These are phyloP conservation scores for Apis florea DNA, from an alignment of 1,140 invertebrate species.

Conservation along the genomic window DNA sequence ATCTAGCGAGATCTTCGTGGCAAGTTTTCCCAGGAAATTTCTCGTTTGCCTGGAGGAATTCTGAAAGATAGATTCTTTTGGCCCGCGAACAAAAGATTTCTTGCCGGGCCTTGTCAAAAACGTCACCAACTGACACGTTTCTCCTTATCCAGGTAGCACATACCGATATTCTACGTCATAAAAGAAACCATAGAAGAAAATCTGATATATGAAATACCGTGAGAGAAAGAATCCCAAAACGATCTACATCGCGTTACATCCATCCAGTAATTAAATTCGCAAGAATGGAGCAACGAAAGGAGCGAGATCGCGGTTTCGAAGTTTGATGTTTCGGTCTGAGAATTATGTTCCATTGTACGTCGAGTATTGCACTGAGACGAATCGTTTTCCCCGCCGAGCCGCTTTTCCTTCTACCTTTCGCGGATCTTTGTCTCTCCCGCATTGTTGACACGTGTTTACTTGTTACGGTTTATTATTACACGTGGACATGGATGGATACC, in stretches of 20 bases:
- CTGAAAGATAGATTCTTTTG: not conserved
- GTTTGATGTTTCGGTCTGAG: not conserved
- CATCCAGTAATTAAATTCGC: too few species aligned
- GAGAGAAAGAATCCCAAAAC: not conserved
- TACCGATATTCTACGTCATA: not conserved
- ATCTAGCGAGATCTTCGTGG: not conserved
- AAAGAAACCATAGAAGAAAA: not conserved
- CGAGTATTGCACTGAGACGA: not conserved
- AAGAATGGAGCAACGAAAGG: not conserved
- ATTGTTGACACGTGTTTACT: conserved; percentile 50
- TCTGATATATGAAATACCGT: not conserved
- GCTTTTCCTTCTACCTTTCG: conserved; percentile 21
- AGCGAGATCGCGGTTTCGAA: not conserved
- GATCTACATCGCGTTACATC: not conserved
- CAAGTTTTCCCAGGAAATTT: conserved; percentile 18
- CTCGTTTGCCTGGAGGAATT: conserved; percentile 18
- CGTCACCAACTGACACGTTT: not conserved
- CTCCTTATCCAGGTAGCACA: conserved; percentile 12
- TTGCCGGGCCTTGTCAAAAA: conserved; percentile 6
- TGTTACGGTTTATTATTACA: conserved; percentile 40
- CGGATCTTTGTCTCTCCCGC: not conserved
- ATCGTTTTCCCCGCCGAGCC: not conserved
- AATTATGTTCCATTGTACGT: conserved; percentile 32
- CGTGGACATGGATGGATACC: conserved; percentile 41
- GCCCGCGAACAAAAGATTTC: conserved; percentile 31